Conservation (phyloP, 2,113 vertebrate genomes). For the Burhinus oedicnemus region DNA sequence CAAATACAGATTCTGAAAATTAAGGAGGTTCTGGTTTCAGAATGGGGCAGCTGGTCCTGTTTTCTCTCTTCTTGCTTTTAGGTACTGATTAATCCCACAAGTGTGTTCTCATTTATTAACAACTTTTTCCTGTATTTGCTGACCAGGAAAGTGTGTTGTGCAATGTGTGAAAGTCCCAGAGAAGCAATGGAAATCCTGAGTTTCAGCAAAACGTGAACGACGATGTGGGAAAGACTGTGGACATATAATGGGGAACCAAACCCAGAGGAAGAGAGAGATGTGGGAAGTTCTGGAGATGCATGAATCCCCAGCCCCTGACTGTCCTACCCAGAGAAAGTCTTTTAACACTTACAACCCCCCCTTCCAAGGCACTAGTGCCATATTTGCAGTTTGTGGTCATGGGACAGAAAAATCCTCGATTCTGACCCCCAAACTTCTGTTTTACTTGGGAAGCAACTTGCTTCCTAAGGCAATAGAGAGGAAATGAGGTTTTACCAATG, state of each 20-base stretch:
- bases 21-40: not conserved
- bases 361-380: not conserved
- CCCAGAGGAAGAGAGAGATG: not conserved
- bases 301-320: not conserved
- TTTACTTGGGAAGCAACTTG: not conserved
- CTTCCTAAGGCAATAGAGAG: not conserved
- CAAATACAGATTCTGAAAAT: not conserved
- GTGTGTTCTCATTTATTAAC: not conserved
- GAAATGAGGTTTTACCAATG: not conserved
- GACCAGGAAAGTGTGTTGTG: not conserved
- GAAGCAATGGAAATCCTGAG: not conserved
- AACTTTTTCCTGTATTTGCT: not conserved
- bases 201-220: slow-evolving; percentile 8
- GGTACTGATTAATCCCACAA: not conserved
- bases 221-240: not conserved
- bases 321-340: not conserved
- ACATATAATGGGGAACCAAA: not conserved
- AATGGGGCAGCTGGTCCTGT: not conserved
- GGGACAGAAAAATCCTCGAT: not conserved
- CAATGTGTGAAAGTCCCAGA: not conserved
- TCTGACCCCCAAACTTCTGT: not conserved
- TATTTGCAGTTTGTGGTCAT: not conserved
- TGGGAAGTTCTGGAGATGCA: not conserved
- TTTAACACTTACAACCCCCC: not conserved
- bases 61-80: not conserved